phyloP scores from a whole-genome alignment of 2,888 invertebrate species.

The Gymnosoma rotundatum region DNA sequence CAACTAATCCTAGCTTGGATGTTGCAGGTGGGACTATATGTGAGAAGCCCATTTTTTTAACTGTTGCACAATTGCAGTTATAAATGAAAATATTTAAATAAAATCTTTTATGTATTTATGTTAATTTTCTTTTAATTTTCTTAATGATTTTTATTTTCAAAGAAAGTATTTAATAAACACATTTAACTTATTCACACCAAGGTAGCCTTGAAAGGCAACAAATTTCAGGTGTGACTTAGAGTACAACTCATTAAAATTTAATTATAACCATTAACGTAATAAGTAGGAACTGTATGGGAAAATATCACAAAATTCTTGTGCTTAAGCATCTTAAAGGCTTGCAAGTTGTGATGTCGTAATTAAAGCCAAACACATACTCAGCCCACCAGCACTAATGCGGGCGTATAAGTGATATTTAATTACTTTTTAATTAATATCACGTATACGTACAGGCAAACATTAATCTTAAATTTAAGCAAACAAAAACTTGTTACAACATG shows the following conservation, averaged over 20 bases:
- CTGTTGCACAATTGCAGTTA: too few species aligned
- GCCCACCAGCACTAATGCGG: not conserved
- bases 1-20: too few species aligned
- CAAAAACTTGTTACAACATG: not conserved
- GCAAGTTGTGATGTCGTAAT: constrained; percentile 12
- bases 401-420: constrained; percentile 58
- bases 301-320: not conserved
- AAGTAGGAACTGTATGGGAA: too few species aligned
- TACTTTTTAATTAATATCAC: constrained; percentile 50
- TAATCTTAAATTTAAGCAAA: not conserved
- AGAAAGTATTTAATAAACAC: too few species aligned
- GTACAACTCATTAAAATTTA: not conserved
- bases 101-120: too few species aligned
- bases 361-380: not conserved
- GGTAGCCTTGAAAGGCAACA: not conserved
- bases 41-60: too few species aligned
- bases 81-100: too few species aligned
- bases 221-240: not conserved
- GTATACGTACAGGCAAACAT: constrained; percentile 12
- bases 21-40: too few species aligned
- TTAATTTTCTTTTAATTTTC: too few species aligned
- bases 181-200: too few species aligned
- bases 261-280: constrained; percentile 1
- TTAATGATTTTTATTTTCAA: too few species aligned
- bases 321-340: not conserved